Evolutionary conservation across 2,113 vertebrate genomes (phyloP).

Genomic region (Mohoua ochrocephala): DNA sequence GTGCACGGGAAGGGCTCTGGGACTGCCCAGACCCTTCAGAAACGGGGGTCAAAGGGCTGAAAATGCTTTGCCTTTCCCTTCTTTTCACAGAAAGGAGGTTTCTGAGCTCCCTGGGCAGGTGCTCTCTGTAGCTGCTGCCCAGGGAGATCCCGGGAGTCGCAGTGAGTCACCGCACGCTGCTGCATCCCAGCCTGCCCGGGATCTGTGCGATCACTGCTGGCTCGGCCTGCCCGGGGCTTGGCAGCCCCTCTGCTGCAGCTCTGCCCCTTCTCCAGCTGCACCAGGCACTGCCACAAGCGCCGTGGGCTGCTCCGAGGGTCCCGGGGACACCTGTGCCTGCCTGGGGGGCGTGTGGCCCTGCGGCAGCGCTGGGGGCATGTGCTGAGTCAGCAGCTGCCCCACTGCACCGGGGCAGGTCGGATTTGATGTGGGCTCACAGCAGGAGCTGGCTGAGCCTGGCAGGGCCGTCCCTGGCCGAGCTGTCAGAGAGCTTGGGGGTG

Average conservation of each 20-base stretch:
- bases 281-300: not conserved
- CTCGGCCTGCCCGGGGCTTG: not conserved
- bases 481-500: not conserved
- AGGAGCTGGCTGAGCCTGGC: not conserved
- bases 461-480: not conserved
- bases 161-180: not conserved
- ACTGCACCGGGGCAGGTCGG: accelerated
- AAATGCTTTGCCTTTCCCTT: not conserved
- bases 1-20: accelerated
- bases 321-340: not conserved
- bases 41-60: accelerated
- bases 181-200: not conserved
- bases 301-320: accelerated
- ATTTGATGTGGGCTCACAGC: not conserved
- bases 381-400: not conserved
- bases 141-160: accelerated
- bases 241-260: not conserved
- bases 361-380: not conserved
- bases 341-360: accelerated
- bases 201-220: not conserved
- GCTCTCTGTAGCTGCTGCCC: not conserved
- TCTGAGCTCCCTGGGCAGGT: not conserved
- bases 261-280: not conserved
- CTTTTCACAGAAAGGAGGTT: too few relatives aligned
- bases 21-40: too few relatives aligned